phyloP scores from a whole-genome alignment of 2,113 vertebrate genomes.

The Prinia subflava region DNA sequence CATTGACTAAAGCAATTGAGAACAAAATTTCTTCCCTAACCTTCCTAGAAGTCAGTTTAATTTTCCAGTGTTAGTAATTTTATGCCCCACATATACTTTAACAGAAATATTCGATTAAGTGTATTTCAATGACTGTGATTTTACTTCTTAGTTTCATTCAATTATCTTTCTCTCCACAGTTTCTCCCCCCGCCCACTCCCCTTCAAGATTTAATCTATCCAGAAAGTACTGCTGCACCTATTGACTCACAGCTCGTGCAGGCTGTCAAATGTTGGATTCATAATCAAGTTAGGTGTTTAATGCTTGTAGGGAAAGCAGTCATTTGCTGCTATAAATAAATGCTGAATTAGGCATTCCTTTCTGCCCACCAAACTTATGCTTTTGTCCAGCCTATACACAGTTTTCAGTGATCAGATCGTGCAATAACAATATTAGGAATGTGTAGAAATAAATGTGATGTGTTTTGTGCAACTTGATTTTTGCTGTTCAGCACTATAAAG shows the following conservation, averaged over 20 bases:
- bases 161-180: neutral
- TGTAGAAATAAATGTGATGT: neutral
- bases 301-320: neutral
- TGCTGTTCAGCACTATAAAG: neutral
- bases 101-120: neutral
- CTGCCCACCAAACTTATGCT: neutral
- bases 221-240: neutral
- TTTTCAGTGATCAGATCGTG: neutral
- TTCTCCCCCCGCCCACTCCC: rapidly evolving
- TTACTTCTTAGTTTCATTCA: neutral
- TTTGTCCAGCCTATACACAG: neutral
- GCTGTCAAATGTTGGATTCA: neutral
- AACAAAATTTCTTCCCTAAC: neutral
- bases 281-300: neutral
- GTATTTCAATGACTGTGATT: neutral
- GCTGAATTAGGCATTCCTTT: neutral
- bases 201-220: neutral
- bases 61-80: conserved; percentile 11
- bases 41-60: neutral
- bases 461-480: neutral
- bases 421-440: neutral
- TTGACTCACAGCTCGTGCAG: neutral
- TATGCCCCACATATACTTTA: neutral
- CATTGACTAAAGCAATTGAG: neutral
- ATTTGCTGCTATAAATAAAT: neutral